A percentile compares a stretch with the other conserved stretches of the same genome.
Conservation (phyloP, 2,113 vertebrate species). For the Channa maculata region DNA sequence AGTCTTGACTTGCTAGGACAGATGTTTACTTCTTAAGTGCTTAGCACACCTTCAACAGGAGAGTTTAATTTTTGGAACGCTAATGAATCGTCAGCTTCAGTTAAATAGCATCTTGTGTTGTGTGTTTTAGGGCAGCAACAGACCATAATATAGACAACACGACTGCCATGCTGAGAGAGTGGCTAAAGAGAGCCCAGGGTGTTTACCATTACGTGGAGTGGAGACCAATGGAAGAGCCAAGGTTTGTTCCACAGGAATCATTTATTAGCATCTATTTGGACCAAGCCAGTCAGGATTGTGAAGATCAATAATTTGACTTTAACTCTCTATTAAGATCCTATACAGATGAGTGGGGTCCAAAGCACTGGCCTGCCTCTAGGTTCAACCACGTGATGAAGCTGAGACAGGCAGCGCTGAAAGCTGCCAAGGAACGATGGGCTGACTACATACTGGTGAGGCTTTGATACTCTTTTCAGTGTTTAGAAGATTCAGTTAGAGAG, state of each 20-base stretch:
- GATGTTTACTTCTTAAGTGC: constrained; percentile 10
- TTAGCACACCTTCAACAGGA: constrained; percentile 3
- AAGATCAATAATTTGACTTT: not conserved
- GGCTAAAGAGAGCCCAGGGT: constrained; percentile 90
- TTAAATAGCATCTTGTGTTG: constrained; percentile 17
- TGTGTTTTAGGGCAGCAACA: constrained; percentile 88
- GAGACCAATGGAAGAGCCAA: constrained; percentile 93
- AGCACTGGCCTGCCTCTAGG: constrained; percentile 94
- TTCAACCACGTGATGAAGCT: constrained; percentile 96
- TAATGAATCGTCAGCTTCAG: not conserved
- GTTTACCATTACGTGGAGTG: constrained; percentile 95
- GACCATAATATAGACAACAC: constrained; percentile 96
- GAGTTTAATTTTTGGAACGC: not conserved
- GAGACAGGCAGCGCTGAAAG: constrained; percentile 91
- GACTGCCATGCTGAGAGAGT: constrained; percentile 91
- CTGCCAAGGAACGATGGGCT: constrained; percentile 93
- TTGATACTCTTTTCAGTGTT: not conserved
- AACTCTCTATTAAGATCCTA: constrained; percentile 85
- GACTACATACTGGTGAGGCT: constrained; percentile 93
- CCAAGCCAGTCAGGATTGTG: not conserved
- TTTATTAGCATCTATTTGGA: not conserved
- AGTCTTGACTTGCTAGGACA: not conserved
- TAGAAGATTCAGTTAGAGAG: no score
- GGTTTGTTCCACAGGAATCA: constrained; percentile 78
- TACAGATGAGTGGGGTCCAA: constrained; percentile 94